phyloP scores from a whole-genome alignment of 1,140 invertebrate genomes.

The Trichoplusia ni region DNA sequence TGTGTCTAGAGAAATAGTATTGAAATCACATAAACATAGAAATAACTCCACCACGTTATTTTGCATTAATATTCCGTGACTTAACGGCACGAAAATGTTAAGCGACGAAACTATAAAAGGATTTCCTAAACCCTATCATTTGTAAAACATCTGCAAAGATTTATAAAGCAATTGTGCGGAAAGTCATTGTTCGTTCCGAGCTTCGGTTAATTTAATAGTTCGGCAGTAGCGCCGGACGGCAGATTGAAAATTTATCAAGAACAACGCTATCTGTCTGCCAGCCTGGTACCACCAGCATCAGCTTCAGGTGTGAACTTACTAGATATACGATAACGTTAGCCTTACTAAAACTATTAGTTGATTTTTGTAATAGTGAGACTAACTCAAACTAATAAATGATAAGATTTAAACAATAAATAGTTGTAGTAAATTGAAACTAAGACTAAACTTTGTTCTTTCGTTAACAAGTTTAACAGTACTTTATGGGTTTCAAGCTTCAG shows the following conservation, averaged over 20 bases:
- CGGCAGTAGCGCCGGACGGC: not conserved
- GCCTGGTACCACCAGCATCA: not conserved
- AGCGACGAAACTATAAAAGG: not conserved
- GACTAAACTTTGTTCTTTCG: too few species aligned
- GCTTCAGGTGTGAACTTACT: not conserved
- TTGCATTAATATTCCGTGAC: too few species aligned
- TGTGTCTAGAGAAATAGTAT: too few species aligned
- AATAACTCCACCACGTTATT: too few species aligned
- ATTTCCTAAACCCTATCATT: not conserved
- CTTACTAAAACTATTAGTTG: not conserved
- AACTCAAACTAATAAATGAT: too few species aligned
- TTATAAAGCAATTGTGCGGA: not conserved
- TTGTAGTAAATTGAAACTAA: too few species aligned
- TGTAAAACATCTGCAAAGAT: not conserved
- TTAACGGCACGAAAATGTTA: not conserved
- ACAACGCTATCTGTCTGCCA: not conserved
- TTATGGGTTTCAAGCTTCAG: too few species aligned
- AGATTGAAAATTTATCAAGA: conserved; percentile 21
- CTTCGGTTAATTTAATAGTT: not conserved
- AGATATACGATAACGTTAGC: not conserved
- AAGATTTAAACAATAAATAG: too few species aligned
- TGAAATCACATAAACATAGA: too few species aligned
- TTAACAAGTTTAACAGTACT: too few species aligned
- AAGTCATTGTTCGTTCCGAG: conserved; percentile 1
- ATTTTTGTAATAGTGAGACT: not conserved